phyloP scores from a whole-genome alignment of 1,140 invertebrate species.

The Leptopilina clavipes region DNA sequence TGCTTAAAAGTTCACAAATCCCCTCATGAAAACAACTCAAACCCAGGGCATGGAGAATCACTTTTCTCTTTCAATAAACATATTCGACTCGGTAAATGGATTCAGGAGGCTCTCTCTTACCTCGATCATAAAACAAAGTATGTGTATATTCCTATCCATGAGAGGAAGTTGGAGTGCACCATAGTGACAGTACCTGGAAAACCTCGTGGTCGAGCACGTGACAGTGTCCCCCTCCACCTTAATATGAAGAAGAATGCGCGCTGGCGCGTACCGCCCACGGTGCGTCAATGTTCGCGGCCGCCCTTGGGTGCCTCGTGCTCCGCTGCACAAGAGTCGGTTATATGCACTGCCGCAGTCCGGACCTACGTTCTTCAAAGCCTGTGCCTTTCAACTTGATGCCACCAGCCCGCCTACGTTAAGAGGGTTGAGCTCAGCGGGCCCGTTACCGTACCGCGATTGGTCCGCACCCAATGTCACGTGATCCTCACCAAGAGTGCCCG shows the following conservation, averaged over 20 bases:
- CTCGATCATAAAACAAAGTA: no score
- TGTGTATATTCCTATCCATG: not conserved
- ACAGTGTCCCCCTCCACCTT: conserved; percentile 60
- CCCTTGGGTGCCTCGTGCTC: conserved; percentile 56
- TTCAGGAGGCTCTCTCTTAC: not conserved
- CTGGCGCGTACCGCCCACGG: conserved; percentile 62
- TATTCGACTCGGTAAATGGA: conserved; percentile 28
- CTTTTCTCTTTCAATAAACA: conserved; percentile 27
- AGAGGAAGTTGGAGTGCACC: not conserved
- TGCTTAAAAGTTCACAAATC: no score
- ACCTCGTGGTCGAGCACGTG: conserved; percentile 72
- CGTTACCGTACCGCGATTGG: conserved; percentile 70
- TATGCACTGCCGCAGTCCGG: conserved; percentile 61
- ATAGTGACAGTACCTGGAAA: not conserved
- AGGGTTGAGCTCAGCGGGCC: conserved; percentile 64
- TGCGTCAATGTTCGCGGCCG: conserved; percentile 59
- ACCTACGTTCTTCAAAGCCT: conserved; percentile 55
- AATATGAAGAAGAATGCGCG: conserved; percentile 49
- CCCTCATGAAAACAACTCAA: not conserved
- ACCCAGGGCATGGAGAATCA: conserved; percentile 6
- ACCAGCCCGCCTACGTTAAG: conserved; percentile 70
- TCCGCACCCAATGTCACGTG: conserved; percentile 64
- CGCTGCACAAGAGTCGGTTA: conserved; percentile 57
- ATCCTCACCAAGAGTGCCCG: conserved; percentile 51
- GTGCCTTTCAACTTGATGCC: conserved; percentile 61